These are phyloP conservation scores for Gadopsis bispinosus DNA, from an alignment of 2,797 vertebrate species.

Conservation along the genomic window DNA sequence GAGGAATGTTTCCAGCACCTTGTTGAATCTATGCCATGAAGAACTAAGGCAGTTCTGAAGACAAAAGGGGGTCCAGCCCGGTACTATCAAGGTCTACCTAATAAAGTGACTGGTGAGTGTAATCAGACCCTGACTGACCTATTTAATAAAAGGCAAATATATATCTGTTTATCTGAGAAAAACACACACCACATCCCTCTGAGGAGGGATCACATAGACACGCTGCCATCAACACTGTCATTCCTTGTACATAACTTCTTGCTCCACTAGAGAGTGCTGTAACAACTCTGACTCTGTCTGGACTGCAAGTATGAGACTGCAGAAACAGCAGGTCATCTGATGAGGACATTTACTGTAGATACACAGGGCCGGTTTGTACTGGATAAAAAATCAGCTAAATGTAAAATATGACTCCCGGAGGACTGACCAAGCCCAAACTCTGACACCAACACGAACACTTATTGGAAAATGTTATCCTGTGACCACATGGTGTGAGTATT, in stretches of 20 bases:
- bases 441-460: slow-evolving; percentile 27
- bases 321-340: slow-evolving; percentile 56
- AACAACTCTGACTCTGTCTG: slow-evolving; percentile 29
- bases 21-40: too few species aligned
- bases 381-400: slow-evolving; percentile 37
- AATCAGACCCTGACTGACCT: background rate
- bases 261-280: slow-evolving; percentile 62
- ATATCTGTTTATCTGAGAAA: background rate
- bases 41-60: too few species aligned
- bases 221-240: background rate
- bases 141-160: background rate
- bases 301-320: slow-evolving; percentile 44
- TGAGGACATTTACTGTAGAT: slow-evolving; percentile 42
- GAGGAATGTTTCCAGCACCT: too few species aligned
- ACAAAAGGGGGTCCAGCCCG: too few species aligned
- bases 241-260: background rate
- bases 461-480: slow-evolving; percentile 45
- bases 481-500: slow-evolving; percentile 44
- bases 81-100: too few species aligned
- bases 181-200: slow-evolving; percentile 4
- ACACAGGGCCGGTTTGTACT: slow-evolving; percentile 12
- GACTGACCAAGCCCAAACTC: slow-evolving; percentile 47
- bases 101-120: too few species aligned
- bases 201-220: background rate
- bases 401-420: slow-evolving; percentile 51